Evolutionary conservation across 2,888 invertebrate genomes (phyloP), one percentile per base, ranked within the genome.

Genomic region (Tachina fera): DNA sequence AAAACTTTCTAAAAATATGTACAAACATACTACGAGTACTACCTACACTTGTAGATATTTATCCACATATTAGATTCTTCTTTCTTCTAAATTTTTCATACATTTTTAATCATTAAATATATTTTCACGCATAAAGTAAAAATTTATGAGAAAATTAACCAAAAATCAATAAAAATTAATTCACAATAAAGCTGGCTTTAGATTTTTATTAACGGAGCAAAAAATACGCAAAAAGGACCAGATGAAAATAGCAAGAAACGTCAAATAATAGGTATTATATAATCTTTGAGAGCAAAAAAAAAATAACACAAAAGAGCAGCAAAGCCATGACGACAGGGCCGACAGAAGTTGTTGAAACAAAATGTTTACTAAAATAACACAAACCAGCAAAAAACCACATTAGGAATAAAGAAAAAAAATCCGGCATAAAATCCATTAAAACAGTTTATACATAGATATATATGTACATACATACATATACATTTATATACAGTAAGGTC

Each of bases 351-450:
- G 53, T 58, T 83, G 22, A 53, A 67, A 31, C 61, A 56, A 58
- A 67, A 19, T 11, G 41, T 41, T 45, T 19, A 60, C 9, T 31
- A 41, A 51, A 77, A 63, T 16, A 72, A 63, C 2, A 53, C 51
- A 65, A 63, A 31, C 39, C 13, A 60, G 49, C 45, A 63, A 76
- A 68, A 76, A 78, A 49, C 3, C 51, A 60, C 49, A 70, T 56
- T 41, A 77, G 31, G 6, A 56, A 53, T 31, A 63, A 14, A 68
- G 65, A 77, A 41, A 77, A 41, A 75, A 72, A 80, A 72, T 76
- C 76, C 83, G 72, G 67, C 76, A 80, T 60, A 56, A 82, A 79
- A 77, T 63, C 72, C 72, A 83, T 83, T 83, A 53, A 82, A 79
- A 72, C 60, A 58, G 78, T 75, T 70, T 53, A 63, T 56, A 45